Evolutionary conservation across 1,140 invertebrate genomes (phyloP), one percentile per base, ranked within the genome.

Genomic region (Diabrotica virgifera): DNA sequence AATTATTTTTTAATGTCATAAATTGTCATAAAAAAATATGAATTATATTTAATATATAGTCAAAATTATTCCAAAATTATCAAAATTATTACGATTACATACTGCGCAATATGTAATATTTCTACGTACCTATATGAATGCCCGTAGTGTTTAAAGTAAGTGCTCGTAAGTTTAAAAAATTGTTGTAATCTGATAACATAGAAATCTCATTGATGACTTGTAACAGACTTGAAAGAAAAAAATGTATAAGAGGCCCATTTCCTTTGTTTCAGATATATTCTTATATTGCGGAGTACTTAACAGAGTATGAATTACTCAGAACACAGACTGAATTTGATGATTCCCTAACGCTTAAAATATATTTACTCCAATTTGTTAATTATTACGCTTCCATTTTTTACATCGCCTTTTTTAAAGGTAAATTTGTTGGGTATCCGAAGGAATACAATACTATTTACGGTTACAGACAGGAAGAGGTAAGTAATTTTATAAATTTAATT

Each of bases 321-420:
- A 99, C 97, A 0, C 96, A 99, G 82, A 96, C 94, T 0, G 95
- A 99, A 81, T 99, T 97, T 81, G 97, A 99, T 76, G 95, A 99
- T 74, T 96, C 94, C 52, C 80, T 98, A 12, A 98, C 95, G 0
- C 82, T 99, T 9, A 99, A 99, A 84, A 97, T 99, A 72, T 99
- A 98, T 79, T 79, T 99, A 7, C 86, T 99, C 46, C 95, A 99
- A 82, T 99, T 99, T 82, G 93, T 99, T 38, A 99, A 99, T 80
- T 98, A 97, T 79, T 99, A 99, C 80, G 93, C 96, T 14, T 97
- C 95, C 0, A 96, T 99, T 77, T 97, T 99, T 83, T 99, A 99
- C 76, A 96, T 99, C 73, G 97, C 96, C 0, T 99, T 99, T 82
- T 91, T 98, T 71, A 98, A 98, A 79, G 96, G 96, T 52, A 96